Percentiles rank a stretch among this genome's conserved stretches.
Evolutionary conservation across 2,797 vertebrate genomes (phyloP).

Genomic region (Chiloscyllium punctatum): DNA sequence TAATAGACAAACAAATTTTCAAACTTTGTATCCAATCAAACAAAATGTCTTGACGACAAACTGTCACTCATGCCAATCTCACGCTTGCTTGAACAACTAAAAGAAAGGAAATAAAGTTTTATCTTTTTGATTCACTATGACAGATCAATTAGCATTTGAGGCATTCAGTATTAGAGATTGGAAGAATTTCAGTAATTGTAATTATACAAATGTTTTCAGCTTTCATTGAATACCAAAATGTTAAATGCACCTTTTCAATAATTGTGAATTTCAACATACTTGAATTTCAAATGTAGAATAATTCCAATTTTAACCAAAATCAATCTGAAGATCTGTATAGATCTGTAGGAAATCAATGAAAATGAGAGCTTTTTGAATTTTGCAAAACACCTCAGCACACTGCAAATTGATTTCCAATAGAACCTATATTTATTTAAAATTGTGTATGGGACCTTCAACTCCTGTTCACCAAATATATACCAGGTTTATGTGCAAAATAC

Average conservation of each 20-base stretch:
- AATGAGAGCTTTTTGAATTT: not conserved
- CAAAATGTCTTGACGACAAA: not conserved
- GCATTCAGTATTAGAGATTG: not conserved
- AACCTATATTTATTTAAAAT: not conserved
- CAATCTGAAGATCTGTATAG: not conserved
- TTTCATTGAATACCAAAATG: not conserved
- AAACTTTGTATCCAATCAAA: not conserved
- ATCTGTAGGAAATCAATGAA: not conserved
- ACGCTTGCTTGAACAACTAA: not conserved
- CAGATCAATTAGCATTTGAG: not conserved
- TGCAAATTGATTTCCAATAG: not conserved
- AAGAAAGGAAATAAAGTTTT: not conserved
- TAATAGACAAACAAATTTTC: not conserved
- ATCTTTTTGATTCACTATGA: conserved; percentile 7
- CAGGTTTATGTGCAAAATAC: not conserved
- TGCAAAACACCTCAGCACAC: not conserved
- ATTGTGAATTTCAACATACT: not conserved
- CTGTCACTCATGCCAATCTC: not conserved
- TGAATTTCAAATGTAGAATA: not conserved
- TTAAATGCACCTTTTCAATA: not conserved
- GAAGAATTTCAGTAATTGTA: not conserved
- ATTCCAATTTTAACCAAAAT: not conserved
- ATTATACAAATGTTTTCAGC: not conserved
- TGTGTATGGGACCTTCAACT: not conserved
- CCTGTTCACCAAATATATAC: not conserved